A percentile compares a stretch with the other conserved stretches of the same genome.
These are phyloP conservation scores for Adineta ricciae DNA, from an alignment of 2,888 invertebrate species.

Conservation along the genomic window DNA sequence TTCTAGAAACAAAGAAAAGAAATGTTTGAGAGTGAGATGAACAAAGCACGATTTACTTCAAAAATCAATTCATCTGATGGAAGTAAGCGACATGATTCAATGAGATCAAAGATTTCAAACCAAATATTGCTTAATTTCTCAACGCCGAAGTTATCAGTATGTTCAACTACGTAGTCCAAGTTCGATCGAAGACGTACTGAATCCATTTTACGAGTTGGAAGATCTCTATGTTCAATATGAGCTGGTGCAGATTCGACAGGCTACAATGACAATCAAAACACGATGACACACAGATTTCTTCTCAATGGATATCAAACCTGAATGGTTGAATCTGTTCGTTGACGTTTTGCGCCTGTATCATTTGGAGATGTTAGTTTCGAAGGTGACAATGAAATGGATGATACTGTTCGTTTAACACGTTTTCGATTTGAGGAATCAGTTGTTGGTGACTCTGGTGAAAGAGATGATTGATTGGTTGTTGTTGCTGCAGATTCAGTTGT, in stretches of 20 bases:
- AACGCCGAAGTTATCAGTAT: not conserved
- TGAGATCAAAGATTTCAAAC: slow-evolving; percentile 5
- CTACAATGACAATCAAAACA: not conserved
- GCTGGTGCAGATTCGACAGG: not conserved
- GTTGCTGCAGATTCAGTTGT: not conserved
- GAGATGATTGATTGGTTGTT: not conserved
- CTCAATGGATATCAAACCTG: not conserved
- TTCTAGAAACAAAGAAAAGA: not conserved
- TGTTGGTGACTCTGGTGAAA: not conserved
- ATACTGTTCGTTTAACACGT: not conserved
- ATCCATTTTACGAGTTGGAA: not conserved
- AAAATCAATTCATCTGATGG: slow-evolving; percentile 1
- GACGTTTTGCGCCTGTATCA: not conserved
- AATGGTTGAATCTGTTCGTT: not conserved
- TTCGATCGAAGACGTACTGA: not conserved
- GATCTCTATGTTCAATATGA: not conserved
- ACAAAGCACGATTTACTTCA: not conserved
- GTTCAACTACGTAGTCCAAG: not conserved
- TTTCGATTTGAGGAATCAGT: not conserved
- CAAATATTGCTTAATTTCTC: not conserved
- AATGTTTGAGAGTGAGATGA: not conserved
- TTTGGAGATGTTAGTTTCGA: not conserved
- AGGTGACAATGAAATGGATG: not conserved
- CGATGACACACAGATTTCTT: not conserved
- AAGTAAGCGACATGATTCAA: not conserved